A percentile compares a stretch with the other conserved stretches of the same genome.
Conservation (phyloP, 2,113 vertebrate genomes). For the Coryphaenoides rupestris region DNA sequence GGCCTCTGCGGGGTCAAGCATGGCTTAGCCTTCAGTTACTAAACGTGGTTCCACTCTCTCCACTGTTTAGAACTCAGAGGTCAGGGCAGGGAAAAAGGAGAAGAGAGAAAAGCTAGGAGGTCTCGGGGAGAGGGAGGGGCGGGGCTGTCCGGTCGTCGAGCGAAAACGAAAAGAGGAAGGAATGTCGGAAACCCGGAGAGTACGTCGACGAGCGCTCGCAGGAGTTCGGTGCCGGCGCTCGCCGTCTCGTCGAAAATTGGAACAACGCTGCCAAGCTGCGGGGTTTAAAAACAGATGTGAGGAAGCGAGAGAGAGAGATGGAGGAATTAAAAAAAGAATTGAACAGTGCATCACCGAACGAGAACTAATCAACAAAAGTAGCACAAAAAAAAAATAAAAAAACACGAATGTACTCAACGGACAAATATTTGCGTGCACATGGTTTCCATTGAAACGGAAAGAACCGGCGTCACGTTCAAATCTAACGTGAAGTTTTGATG, state of each 20-base stretch:
- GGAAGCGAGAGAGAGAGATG: neutral
- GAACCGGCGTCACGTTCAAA: too few relatives aligned
- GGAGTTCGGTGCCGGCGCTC: neutral
- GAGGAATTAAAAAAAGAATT: neutral
- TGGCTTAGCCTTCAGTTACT: conserved; percentile 7
- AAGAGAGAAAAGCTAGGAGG: neutral
- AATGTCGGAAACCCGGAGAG: neutral
- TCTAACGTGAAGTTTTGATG: too few relatives aligned
- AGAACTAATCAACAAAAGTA: neutral
- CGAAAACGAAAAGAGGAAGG: conserved; percentile 2
- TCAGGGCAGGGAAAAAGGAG: conserved; percentile 4
- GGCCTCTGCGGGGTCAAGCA: conserved; percentile 8
- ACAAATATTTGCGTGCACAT: too few relatives aligned
- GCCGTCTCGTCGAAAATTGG: neutral
- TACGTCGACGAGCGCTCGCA: too few relatives aligned
- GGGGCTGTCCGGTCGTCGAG: neutral
- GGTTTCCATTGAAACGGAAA: too few relatives aligned
- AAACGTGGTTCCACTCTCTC: neutral
- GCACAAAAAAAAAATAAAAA: too few relatives aligned
- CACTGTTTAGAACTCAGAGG: conserved; percentile 5
- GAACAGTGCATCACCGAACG: neutral
- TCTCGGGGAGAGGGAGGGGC: too few relatives aligned
- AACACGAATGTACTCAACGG: too few relatives aligned
- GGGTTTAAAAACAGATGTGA: conserved; percentile 2
- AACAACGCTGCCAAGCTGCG: neutral